phyloP scores from a whole-genome alignment of 2,797 vertebrate genomes.

The Staurois parvus region DNA sequence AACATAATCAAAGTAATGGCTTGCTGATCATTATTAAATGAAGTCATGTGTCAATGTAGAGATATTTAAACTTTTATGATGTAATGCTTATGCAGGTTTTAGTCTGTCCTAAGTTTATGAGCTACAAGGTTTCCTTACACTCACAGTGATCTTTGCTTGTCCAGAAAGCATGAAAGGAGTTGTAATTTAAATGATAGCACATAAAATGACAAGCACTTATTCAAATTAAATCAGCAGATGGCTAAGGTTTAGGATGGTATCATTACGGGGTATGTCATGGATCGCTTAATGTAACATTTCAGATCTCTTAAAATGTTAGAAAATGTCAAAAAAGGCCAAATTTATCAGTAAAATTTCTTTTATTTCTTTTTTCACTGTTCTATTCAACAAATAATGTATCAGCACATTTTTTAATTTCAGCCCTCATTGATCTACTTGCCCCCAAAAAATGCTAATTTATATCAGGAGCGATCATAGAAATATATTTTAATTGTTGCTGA shows the following conservation, averaged over 20 bases:
- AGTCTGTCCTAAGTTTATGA: slow-evolving; percentile 62
- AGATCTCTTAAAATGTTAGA: slow-evolving; percentile 57
- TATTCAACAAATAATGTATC: too few species aligned
- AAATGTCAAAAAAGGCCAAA: slow-evolving; percentile 58
- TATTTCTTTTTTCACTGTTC: background rate
- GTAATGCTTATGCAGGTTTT: slow-evolving; percentile 60
- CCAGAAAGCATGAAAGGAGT: slow-evolving; percentile 62
- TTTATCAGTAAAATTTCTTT: slow-evolving; percentile 38
- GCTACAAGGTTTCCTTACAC: slow-evolving; percentile 60
- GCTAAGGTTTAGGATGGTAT: slow-evolving; percentile 54
- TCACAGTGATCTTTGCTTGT: slow-evolving; percentile 61
- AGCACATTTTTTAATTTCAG: background rate
- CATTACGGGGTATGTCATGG: slow-evolving; percentile 57
- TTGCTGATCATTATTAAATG: slow-evolving; percentile 62
- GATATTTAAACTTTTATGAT: slow-evolving; percentile 59
- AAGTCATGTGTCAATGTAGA: slow-evolving; percentile 57
- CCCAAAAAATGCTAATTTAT: too few species aligned
- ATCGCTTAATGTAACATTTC: slow-evolving; percentile 52
- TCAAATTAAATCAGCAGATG: slow-evolving; percentile 59
- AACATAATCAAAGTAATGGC: slow-evolving; percentile 57
- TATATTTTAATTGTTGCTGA: too few species aligned
- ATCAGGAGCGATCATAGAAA: too few species aligned
- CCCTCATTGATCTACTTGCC: background rate
- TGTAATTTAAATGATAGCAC: slow-evolving; percentile 63
- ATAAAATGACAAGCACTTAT: slow-evolving; percentile 64